Base-by-base conservation (phyloP, 23 tunicate species). In the Clavelina lepadiformis region DNA sequence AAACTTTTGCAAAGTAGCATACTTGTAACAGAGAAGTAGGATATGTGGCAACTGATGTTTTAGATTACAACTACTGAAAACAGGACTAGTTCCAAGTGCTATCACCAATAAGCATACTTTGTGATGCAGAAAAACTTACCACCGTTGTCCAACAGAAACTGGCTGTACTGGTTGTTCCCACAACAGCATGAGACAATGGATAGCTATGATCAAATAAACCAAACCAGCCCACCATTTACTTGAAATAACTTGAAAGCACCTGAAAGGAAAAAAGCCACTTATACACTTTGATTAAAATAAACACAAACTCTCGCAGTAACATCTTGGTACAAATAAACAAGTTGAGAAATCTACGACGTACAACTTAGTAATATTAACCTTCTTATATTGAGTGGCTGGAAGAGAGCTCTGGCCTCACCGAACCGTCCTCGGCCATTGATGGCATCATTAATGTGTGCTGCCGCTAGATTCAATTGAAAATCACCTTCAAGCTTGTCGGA, bases 401-500 rank as follows among this genome's bases (percentile, higher is more conserved):
- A 73, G 2, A 75, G 56, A 11, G 97, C 89, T 32, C 81, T 71
- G 34, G 97, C 97, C 35, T 81, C 73, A 5, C 97, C 97, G 56
- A 89, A 81, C 60, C 65, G 75, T 49, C 97, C 97, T 22, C 73
- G 46, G 6, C 97, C 88, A 62, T 89, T 56, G 2, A 81, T 81
- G n/a, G 97, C 97, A 76, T 89, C 97, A 18, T 75, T 63, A 24
- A 89, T 81, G 53, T 89, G 91, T 18, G 89, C 82, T 23, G 89
- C 97, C 47, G 97, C 89, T 49, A 89, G 66, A 19, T 81, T 72
- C 26, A 89, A 53, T 33, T 77, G 70, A 26, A 80, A 59, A 67
- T 87, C 74, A 23, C 68, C 73, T 19, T 38, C 85, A 56, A 79
- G 72, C 28, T 51, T 66, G 23, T 59, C 34, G 23, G 75, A 56